These are phyloP conservation scores for Psettodes erumei DNA, from an alignment of 2,113 vertebrate species.

Conservation along the genomic window DNA sequence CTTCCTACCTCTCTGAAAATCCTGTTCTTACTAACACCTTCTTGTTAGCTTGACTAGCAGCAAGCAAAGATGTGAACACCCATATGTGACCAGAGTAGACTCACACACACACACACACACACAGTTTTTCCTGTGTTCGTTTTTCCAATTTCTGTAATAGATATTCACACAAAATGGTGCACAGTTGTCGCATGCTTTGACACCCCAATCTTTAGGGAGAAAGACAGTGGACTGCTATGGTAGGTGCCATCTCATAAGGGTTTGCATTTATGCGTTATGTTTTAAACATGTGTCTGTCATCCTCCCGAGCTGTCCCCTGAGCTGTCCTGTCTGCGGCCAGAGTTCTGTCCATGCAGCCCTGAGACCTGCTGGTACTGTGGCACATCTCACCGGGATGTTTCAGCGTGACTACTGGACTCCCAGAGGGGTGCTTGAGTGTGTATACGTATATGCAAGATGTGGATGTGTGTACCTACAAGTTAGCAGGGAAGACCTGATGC, in stretches of 20 bases:
- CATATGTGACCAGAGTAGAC: slow-evolving; percentile 3
- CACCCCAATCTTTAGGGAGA: slow-evolving; percentile 49
- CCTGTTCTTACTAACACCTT: neutral
- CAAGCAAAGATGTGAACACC: neutral
- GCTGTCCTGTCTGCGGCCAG: slow-evolving; percentile 63
- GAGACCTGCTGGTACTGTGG: slow-evolving; percentile 63
- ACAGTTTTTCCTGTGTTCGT: slow-evolving; percentile 11
- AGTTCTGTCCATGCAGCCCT: slow-evolving; percentile 64
- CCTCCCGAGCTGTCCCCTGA: slow-evolving; percentile 46
- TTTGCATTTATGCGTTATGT: slow-evolving; percentile 76
- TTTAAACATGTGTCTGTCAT: slow-evolving; percentile 79
- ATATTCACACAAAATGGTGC: slow-evolving; percentile 35
- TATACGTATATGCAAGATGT: neutral
- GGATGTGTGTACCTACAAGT: slow-evolving; percentile 36
- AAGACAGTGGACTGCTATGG: slow-evolving; percentile 28
- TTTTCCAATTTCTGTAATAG: slow-evolving; percentile 12
- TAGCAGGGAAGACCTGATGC: slow-evolving; percentile 33
- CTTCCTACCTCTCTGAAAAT: neutral
- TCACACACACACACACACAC: too few relatives aligned
- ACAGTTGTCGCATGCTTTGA: slow-evolving; percentile 47
- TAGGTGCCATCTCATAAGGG: slow-evolving; percentile 59
- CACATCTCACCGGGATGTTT: slow-evolving; percentile 51
- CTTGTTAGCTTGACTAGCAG: neutral
- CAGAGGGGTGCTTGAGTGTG: slow-evolving; percentile 29
- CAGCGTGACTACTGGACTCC: slow-evolving; percentile 44